phyloP scores from a whole-genome alignment of 64 coral and sea anemone species.

The Trachythela sp. region DNA sequence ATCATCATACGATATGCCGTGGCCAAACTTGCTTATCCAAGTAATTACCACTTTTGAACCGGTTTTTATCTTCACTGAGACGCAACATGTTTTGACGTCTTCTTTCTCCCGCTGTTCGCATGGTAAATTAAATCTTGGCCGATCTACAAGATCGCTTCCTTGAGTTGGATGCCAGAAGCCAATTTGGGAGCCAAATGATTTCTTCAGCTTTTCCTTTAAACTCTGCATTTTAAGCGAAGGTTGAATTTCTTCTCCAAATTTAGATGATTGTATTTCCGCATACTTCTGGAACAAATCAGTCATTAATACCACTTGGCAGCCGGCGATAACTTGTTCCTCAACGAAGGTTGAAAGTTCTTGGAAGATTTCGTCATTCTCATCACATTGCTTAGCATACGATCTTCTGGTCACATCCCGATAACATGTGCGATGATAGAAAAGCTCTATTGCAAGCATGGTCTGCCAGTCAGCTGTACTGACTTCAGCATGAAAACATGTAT shows the following conservation, averaged over 20 bases:
- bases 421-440: not conserved
- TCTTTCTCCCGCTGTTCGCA: not conserved
- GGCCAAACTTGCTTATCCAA: not conserved
- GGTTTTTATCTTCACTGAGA: not conserved
- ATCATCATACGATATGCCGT: not conserved
- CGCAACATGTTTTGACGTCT: not conserved
- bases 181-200: not conserved
- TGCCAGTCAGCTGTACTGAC: not conserved
- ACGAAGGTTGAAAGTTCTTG: not conserved
- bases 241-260: not conserved
- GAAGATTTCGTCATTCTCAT: not conserved
- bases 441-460: not conserved
- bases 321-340: not conserved
- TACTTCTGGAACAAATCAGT: not conserved
- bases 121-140: conserved; percentile 1
- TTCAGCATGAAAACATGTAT: not conserved
- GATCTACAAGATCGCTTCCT: not conserved
- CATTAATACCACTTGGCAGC: not conserved
- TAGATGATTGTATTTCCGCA: not conserved
- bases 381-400: not conserved
- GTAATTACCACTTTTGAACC: not conserved
- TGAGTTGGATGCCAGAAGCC: not conserved
- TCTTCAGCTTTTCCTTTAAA: not conserved
- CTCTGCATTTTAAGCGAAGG: not conserved
- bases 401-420: not conserved